A percentile compares a stretch with the other conserved stretches of the same genome.
These are phyloP conservation scores for Caradrina clavipalpis DNA, from an alignment of 2,888 invertebrate species.

Conservation along the genomic window DNA sequence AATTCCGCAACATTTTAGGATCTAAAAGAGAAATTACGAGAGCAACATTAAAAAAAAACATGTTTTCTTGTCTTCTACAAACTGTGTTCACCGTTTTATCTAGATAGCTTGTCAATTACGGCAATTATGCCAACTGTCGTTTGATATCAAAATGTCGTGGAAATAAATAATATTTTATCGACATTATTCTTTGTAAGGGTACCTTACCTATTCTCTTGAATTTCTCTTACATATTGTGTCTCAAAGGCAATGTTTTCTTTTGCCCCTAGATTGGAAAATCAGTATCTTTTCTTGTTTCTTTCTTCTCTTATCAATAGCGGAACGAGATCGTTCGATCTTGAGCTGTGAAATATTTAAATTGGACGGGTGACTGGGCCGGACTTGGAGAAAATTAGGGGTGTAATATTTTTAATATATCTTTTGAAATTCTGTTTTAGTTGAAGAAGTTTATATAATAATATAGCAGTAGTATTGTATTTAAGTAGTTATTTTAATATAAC, in stretches of 20 bases:
- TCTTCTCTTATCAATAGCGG: constrained; percentile 54
- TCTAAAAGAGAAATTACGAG: no score
- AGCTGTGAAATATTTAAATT: constrained; percentile 70
- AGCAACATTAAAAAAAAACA: no score
- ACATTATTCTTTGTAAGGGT: neutral
- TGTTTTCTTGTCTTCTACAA: no score
- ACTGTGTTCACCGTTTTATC: no score
- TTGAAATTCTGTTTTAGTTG: no score
- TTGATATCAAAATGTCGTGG: neutral
- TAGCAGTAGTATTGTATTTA: no score
- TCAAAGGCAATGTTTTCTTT: constrained; percentile 31
- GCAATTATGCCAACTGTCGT: neutral
- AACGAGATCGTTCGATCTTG: constrained; percentile 60
- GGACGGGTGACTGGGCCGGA: constrained; percentile 53
- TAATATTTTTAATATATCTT: no score
- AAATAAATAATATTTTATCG: constrained; percentile 7
- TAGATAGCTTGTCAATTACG: neutral
- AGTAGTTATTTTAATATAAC: no score
- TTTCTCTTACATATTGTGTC: constrained; percentile 8
- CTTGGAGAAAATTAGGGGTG: neutral
- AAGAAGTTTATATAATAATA: no score
- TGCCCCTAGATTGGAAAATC: constrained; percentile 49
- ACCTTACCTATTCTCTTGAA: constrained; percentile 10
- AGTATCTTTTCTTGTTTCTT: constrained; percentile 44
- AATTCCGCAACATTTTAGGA: no score